phyloP scores from a whole-genome alignment of 1,140 invertebrate genomes.

The Penaeus japonicus region DNA sequence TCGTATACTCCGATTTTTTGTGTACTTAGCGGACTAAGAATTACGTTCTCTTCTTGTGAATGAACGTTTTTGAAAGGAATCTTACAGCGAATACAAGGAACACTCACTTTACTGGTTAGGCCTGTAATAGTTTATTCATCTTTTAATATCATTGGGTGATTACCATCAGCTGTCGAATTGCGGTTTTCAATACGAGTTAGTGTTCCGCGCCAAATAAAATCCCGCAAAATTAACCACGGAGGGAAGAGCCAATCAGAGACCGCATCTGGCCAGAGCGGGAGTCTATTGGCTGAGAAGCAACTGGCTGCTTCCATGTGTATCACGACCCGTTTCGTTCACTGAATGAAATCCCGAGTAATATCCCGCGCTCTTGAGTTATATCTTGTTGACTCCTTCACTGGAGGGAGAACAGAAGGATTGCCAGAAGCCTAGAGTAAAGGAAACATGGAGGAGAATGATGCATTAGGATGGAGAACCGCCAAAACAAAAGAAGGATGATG shows the following conservation, averaged over 20 bases:
- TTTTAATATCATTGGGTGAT: background rate
- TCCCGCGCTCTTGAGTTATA: no score
- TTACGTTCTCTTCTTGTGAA: no score
- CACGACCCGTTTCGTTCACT: background rate
- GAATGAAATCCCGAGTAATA: background rate
- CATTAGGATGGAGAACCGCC: background rate
- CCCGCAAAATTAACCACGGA: slow-evolving; percentile 4
- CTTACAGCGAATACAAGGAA: no score
- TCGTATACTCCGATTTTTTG: no score
- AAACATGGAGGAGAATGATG: background rate
- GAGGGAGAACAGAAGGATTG: no score
- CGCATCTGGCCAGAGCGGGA: background rate
- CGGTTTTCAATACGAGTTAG: background rate
- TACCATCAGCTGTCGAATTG: background rate
- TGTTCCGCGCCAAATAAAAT: slow-evolving; percentile 27
- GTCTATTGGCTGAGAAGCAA: slow-evolving; percentile 35
- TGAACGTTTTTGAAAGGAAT: no score
- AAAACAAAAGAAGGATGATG: background rate
- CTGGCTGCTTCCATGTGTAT: background rate
- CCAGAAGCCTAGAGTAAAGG: no score
- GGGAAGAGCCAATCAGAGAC: slow-evolving; percentile 1
- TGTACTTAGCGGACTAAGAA: no score
- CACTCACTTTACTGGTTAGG: no score
- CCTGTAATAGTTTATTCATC: no score
- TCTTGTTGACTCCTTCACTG: no score